Conservation (phyloP, 2,888 invertebrate species). For the Glyphotaelius pellucidus region DNA sequence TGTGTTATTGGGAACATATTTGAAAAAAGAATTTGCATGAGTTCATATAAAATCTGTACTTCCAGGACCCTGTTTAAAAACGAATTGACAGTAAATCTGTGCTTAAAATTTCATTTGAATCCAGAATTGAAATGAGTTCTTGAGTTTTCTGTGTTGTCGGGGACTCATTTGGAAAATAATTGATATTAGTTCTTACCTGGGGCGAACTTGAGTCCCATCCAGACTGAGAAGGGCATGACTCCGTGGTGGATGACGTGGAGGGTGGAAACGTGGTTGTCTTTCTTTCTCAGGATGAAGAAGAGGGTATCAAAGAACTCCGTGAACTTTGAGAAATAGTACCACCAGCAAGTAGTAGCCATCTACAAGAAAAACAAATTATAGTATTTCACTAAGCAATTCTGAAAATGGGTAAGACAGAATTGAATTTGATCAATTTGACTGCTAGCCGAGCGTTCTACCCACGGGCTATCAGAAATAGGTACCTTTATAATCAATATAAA, state of each 20-base stretch:
- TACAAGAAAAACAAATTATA: slow-evolving; percentile 70
- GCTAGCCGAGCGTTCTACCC: neutral
- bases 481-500: too few relatives aligned
- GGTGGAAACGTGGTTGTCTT: slow-evolving; percentile 94
- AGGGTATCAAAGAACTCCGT: slow-evolving; percentile 98
- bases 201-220: slow-evolving; percentile 97
- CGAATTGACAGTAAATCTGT: too few relatives aligned
- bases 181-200: slow-evolving; percentile 80
- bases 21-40: neutral
- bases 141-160: neutral
- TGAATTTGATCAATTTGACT: neutral
- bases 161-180: neutral
- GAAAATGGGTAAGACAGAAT: neutral
- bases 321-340: slow-evolving; percentile 98
- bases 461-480: neutral
- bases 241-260: slow-evolving; percentile 98
- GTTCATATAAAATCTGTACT: too few relatives aligned
- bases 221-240: slow-evolving; percentile 96
- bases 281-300: slow-evolving; percentile 96
- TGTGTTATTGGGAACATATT: neutral
- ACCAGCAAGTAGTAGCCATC: slow-evolving; percentile 97
- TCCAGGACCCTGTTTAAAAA: too few relatives aligned
- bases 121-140: too few relatives aligned
- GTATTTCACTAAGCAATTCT: neutral
- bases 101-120: too few relatives aligned